Percentiles rank a stretch among this genome's conserved stretches.
These are phyloP conservation scores for Pan paniscus DNA, from an alignment of 2,113 vertebrate genomes.

Conservation along the genomic window DNA sequence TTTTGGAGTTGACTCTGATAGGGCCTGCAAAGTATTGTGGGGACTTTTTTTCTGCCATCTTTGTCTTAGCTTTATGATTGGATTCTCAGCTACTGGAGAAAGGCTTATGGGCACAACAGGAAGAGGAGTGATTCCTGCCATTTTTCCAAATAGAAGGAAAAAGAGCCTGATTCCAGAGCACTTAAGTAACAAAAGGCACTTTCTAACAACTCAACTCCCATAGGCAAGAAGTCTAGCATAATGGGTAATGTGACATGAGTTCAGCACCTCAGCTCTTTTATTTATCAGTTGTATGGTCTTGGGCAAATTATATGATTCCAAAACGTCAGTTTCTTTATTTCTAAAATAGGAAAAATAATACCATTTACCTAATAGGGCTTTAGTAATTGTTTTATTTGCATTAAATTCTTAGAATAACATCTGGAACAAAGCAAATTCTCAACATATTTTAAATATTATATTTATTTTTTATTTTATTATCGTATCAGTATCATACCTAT, in stretches of 20 bases:
- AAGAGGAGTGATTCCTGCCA: neutral
- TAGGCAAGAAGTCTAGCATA: fast-evolving
- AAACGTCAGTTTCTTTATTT: neutral
- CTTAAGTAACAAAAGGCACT: fast-evolving
- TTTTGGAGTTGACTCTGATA: too few species aligned
- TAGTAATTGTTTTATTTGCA: neutral
- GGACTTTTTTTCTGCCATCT: neutral
- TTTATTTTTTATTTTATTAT: neutral
- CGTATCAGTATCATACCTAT: neutral
- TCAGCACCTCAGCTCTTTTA: neutral
- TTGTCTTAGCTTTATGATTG: neutral
- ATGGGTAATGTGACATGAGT: neutral
- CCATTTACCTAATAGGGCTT: neutral
- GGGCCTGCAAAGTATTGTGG: fast-evolving
- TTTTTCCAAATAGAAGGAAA: neutral
- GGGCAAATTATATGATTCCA: neutral
- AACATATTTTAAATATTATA: neutral
- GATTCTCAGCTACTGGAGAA: neutral
- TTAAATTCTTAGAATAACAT: neutral
- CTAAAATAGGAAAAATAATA: neutral
- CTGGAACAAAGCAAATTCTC: neutral
- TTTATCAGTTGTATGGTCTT: neutral
- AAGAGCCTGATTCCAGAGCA: neutral
- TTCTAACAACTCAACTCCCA: neutral
- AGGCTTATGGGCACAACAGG: fast-evolving